Evolutionary conservation across 1,140 invertebrate genomes (phyloP).

Genomic region (Phocides pigmalion): DNA sequence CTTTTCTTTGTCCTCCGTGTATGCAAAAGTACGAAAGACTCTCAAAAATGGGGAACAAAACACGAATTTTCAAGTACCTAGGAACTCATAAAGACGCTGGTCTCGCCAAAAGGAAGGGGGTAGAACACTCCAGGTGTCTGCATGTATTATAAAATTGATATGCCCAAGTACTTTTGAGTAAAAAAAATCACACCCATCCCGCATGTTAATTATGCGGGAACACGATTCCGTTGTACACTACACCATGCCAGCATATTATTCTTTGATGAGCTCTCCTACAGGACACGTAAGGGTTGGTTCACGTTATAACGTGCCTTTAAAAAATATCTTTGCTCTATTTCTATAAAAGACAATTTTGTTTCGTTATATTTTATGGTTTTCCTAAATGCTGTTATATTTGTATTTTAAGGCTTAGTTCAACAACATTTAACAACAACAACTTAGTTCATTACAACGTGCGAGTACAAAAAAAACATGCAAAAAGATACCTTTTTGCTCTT

Average conservation of each 20-base stretch:
- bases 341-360: too few relatives aligned
- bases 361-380: too few relatives aligned
- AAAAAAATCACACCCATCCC: conserved; percentile 26
- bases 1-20: neutral
- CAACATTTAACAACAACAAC: too few relatives aligned
- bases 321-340: too few relatives aligned
- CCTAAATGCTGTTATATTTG: too few relatives aligned
- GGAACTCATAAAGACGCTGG: neutral
- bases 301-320: neutral
- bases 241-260: conserved; percentile 10
- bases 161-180: conserved; percentile 22
- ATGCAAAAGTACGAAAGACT: conserved; percentile 28
- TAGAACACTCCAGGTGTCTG: conserved; percentile 25
- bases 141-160: conserved; percentile 28
- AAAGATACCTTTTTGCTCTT: too few relatives aligned
- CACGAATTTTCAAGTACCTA: neutral
- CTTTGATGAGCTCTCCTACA: conserved; percentile 28
- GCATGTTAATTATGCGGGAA: conserved; percentile 23
- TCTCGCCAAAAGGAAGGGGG: conserved; percentile 7
- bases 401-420: too few relatives aligned
- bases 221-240: conserved; percentile 21
- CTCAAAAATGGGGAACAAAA: conserved; percentile 20
- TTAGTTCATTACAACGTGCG: too few relatives aligned
- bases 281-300: conserved; percentile 9
- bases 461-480: too few relatives aligned